Evolutionary conservation across 2,113 vertebrate species (phyloP).

Genomic region (Narcine bancroftii): DNA sequence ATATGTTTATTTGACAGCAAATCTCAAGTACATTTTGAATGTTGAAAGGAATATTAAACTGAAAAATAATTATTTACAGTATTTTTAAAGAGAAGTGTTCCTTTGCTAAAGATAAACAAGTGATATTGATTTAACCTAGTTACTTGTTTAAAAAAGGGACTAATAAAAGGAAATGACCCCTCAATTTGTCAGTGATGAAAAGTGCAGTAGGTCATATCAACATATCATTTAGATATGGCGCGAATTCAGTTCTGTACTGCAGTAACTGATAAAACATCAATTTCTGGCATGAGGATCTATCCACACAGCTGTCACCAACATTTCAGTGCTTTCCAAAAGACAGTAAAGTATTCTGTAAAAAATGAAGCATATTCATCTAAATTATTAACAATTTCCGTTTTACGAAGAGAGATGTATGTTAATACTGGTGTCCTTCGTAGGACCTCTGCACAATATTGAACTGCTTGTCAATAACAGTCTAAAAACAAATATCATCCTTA

Average conservation of each 20-base stretch:
- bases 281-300: constrained; percentile 29
- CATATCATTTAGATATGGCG: constrained; percentile 33
- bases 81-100: not conserved
- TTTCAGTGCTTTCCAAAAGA: constrained; percentile 8
- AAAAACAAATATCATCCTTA: not conserved
- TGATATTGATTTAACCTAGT: not conserved
- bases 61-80: not conserved
- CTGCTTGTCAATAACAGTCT: not conserved
- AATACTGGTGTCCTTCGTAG: not conserved
- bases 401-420: not conserved
- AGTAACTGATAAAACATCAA: constrained; percentile 32
- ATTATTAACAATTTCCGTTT: not conserved
- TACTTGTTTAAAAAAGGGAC: not conserved
- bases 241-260: constrained; percentile 17
- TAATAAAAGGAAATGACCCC: constrained; percentile 5
- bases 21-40: not conserved
- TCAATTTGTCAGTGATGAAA: constrained; percentile 20
- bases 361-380: not conserved
- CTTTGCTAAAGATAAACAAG: not conserved
- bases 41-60: not conserved
- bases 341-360: not conserved
- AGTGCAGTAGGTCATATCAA: constrained; percentile 29
- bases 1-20: not conserved
- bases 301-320: constrained; percentile 27
- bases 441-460: not conserved